phyloP scores from a whole-genome alignment of 2,888 invertebrate species.

The Orchesellides sinensis region DNA sequence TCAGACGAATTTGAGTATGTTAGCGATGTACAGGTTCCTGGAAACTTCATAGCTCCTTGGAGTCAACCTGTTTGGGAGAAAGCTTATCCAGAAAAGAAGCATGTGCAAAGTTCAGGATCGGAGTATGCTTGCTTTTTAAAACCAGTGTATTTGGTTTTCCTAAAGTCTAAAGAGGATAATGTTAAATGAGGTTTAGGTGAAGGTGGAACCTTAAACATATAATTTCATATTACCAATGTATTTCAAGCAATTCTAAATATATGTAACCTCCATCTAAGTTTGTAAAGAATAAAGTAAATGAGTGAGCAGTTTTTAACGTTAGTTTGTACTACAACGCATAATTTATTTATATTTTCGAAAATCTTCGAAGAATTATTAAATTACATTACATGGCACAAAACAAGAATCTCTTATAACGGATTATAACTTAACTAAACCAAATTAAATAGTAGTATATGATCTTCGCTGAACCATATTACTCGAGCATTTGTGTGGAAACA shows the following conservation, averaged over 20 bases:
- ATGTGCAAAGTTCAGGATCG: neutral
- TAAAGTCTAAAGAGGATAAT: neutral
- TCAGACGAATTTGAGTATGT: slow-evolving; percentile 19
- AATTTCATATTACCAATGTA: neutral
- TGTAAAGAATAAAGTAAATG: too few species aligned
- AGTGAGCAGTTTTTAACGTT: too few species aligned
- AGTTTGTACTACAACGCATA: too few species aligned
- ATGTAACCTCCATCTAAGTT: too few species aligned
- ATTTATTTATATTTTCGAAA: too few species aligned
- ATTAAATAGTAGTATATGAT: slow-evolving; percentile 75
- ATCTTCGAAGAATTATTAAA: too few species aligned
- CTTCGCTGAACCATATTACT: slow-evolving; percentile 76
- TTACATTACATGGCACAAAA: too few species aligned
- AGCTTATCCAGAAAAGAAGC: neutral
- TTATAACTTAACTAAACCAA: too few species aligned
- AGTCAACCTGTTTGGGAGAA: neutral
- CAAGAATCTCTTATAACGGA: too few species aligned
- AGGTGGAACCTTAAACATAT: too few species aligned
- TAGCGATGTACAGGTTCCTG: slow-evolving; percentile 10
- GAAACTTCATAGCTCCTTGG: slow-evolving; percentile 32
- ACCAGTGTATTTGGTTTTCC: slow-evolving; percentile 14
- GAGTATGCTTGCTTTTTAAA: neutral
- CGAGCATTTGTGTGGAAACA: slow-evolving; percentile 76
- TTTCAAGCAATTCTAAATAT: neutral
- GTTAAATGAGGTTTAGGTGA: too few species aligned